Percentiles rank a stretch among this genome's conserved stretches.
phyloP scores from a whole-genome alignment of 1,140 invertebrate species.

The Solen grandis region DNA sequence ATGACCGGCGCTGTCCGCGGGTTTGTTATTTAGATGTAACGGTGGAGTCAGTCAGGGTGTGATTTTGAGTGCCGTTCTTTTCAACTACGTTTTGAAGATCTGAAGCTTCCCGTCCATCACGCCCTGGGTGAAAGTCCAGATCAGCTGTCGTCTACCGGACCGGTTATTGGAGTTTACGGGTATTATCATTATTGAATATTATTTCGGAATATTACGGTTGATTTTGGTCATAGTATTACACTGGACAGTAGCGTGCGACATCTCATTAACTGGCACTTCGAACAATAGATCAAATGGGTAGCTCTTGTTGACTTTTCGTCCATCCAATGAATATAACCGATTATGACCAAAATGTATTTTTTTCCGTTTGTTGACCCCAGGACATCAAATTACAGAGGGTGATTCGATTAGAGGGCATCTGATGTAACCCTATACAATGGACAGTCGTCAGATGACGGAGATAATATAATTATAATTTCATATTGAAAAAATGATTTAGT shows the following conservation, averaged over 20 bases:
- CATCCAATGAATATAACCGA: constrained; percentile 37
- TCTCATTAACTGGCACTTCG: too few relatives aligned
- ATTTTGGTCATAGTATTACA: not conserved
- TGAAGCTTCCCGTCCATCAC: constrained; percentile 9
- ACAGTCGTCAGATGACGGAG: not conserved
- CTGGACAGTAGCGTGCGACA: too few relatives aligned
- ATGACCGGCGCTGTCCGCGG: constrained; percentile 31
- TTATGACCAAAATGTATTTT: constrained; percentile 10
- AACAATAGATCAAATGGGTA: constrained; percentile 52
- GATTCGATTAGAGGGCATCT: not conserved
- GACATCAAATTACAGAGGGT: not conserved
- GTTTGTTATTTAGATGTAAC: constrained; percentile 21
- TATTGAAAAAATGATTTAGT: constrained; percentile 20
- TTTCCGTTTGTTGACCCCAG: constrained; percentile 3
- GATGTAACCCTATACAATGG: constrained; percentile 51
- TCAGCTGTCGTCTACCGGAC: constrained; percentile 37
- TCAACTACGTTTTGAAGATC: constrained; percentile 9
- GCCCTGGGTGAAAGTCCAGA: constrained; percentile 34
- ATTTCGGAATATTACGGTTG: not conserved
- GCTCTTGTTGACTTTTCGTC: constrained; percentile 33
- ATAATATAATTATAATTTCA: constrained; percentile 36
- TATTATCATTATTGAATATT: constrained; percentile 1
- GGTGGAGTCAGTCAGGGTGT: constrained; percentile 3
- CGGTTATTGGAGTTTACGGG: not conserved
- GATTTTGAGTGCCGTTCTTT: constrained; percentile 7